Evolutionary conservation across 1,140 invertebrate genomes (phyloP).

Genomic region (Acromyrmex echinatior): DNA sequence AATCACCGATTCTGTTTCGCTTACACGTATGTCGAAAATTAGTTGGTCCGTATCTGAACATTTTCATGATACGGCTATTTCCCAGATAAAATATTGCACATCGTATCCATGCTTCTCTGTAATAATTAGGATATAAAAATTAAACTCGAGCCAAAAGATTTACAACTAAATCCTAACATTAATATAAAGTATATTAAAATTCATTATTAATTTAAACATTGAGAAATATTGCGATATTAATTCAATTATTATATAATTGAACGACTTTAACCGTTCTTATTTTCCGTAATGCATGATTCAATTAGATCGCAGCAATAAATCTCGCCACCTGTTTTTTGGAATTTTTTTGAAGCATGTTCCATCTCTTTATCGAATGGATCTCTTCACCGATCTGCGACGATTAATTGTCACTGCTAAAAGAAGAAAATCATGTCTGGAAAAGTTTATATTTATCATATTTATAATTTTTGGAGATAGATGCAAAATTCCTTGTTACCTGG

Average conservation of each 20-base stretch:
- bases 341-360: not conserved
- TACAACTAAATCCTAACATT: not conserved
- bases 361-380: too few species aligned
- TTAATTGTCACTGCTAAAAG: constrained; percentile 55
- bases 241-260: not conserved
- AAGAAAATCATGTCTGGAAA: not conserved
- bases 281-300: not conserved
- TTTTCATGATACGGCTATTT: not conserved
- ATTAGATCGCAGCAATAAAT: constrained; percentile 48
- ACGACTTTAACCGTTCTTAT: not conserved
- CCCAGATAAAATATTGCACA: not conserved
- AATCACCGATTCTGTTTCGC: too few species aligned
- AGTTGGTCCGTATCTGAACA: too few species aligned
- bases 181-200: not conserved
- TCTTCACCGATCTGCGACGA: constrained; percentile 45
- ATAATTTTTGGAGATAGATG: not conserved
- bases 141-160: not conserved
- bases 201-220: not conserved
- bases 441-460: too few species aligned
- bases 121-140: not conserved
- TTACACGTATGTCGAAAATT: too few species aligned
- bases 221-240: not conserved
- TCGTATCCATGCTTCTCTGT: not conserved
- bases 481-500: not conserved
- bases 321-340: not conserved